These are phyloP conservation scores for Macropis europaea DNA, from an alignment of 2,888 invertebrate genomes.

Conservation along the genomic window DNA sequence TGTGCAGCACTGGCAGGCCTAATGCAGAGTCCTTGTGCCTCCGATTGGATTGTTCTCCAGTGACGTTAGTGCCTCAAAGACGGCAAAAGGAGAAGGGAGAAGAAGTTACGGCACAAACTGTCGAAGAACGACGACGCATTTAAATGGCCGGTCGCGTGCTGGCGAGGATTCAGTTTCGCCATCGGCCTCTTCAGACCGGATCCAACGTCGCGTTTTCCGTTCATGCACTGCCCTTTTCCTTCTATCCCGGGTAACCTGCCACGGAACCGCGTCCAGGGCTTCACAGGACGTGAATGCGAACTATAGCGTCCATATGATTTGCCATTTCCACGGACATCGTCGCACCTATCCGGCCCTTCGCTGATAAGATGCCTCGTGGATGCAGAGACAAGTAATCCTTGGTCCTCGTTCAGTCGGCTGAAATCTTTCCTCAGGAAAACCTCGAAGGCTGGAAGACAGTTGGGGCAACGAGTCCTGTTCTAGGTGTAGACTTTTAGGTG, in stretches of 20 bases:
- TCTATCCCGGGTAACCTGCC: neutral
- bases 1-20: neutral
- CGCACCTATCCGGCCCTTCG: neutral
- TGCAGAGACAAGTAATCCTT: constrained; percentile 36
- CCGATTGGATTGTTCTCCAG: constrained; percentile 51
- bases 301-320: neutral
- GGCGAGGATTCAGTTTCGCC: constrained; percentile 66
- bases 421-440: neutral
- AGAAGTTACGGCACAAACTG: constrained; percentile 49
- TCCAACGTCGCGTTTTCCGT: constrained; percentile 2
- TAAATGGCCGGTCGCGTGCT: constrained; percentile 66
- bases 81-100: constrained; percentile 43
- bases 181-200: constrained; percentile 52
- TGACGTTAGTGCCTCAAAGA: constrained; percentile 51
- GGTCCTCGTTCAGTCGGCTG: neutral
- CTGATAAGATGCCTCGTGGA: constrained; percentile 38
- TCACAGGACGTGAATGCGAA: neutral
- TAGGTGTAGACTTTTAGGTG: constrained; percentile 12
- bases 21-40: constrained; percentile 14
- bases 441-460: neutral
- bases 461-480: neutral
- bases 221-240: neutral
- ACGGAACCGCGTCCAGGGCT: neutral
- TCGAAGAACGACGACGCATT: constrained; percentile 64
- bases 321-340: neutral